Evolutionary conservation across 2,888 invertebrate genomes (phyloP).

Genomic region (Dendrolimus pini): DNA sequence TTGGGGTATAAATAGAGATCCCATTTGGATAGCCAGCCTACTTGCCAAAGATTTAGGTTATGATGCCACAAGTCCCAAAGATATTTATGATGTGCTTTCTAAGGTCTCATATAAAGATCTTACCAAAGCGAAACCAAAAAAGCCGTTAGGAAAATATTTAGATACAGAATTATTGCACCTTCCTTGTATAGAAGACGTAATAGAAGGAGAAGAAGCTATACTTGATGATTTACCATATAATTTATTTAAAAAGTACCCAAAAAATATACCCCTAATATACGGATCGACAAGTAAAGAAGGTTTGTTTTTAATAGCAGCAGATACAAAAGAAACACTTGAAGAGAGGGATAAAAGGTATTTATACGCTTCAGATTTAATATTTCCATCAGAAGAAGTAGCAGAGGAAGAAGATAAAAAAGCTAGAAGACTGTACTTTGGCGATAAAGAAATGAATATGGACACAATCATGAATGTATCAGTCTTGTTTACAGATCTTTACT

Average conservation of each 20-base stretch:
- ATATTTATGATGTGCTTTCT: conserved; percentile 49
- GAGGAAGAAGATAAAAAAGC: conserved; percentile 31
- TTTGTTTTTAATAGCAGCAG: conserved; percentile 27
- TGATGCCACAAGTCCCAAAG: conserved; percentile 42
- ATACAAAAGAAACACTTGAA: conserved; percentile 27
- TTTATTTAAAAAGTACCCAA: conserved; percentile 36
- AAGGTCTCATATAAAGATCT: conserved; percentile 36
- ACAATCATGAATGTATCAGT: conserved; percentile 44
- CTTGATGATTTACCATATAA: conserved; percentile 55
- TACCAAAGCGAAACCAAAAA: conserved; percentile 32
- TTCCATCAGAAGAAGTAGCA: conserved; percentile 42
- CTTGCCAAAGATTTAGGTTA: conserved; percentile 49
- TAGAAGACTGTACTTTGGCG: conserved; percentile 58
- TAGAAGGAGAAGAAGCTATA: conserved; percentile 45
- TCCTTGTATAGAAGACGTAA: conserved; percentile 53
- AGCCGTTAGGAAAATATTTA: conserved; percentile 46
- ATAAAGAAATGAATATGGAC: conserved; percentile 53
- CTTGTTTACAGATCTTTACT: conserved; percentile 56
- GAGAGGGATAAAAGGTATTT: conserved; percentile 43
- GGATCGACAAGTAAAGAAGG: conserved; percentile 58
- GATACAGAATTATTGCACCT: conserved; percentile 53
- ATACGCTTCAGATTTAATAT: conserved; percentile 56
- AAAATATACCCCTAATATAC: conserved; percentile 38
- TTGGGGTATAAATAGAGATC: conserved; percentile 57
- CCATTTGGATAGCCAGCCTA: conserved; percentile 47